Evolutionary conservation across 1,140 invertebrate genomes (phyloP).

Genomic region (Riptortus pedestris): DNA sequence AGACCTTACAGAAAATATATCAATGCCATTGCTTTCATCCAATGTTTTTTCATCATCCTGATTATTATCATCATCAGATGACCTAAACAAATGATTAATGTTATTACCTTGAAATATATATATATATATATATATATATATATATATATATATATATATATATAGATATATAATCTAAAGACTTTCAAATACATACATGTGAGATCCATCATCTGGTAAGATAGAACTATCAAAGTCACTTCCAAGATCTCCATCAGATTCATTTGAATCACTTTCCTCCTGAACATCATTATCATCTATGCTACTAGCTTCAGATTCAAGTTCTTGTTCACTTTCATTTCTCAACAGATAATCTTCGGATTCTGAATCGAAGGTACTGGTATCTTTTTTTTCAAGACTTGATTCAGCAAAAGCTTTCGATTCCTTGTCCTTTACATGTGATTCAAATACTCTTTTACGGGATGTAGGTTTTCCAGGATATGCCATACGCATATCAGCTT

Average conservation of each 20-base stretch:
- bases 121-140: too few relatives aligned
- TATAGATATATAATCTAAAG: too few relatives aligned
- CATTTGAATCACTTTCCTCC: neutral
- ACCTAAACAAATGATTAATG: too few relatives aligned
- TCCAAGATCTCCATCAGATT: neutral
- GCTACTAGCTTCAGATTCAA: conserved; percentile 4
- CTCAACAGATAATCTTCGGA: neutral
- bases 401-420: neutral
- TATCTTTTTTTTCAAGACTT: neutral
- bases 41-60: too few relatives aligned
- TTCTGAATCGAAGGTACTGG: neutral
- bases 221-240: neutral
- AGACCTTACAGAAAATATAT: conserved; percentile 24
- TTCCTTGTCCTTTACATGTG: neutral
- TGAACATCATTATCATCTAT: neutral
- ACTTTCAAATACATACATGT: neutral
- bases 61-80: too few relatives aligned
- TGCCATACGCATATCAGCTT: conserved; percentile 10
- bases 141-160: neutral
- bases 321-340: neutral
- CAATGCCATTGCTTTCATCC: conserved; percentile 7
- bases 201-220: neutral
- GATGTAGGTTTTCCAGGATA: conserved; percentile 25
- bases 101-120: too few relatives aligned
- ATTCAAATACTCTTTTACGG: conserved; percentile 16